phyloP scores from a whole-genome alignment of 1,140 invertebrate genomes.

The Belonocnema kinseyi region DNA sequence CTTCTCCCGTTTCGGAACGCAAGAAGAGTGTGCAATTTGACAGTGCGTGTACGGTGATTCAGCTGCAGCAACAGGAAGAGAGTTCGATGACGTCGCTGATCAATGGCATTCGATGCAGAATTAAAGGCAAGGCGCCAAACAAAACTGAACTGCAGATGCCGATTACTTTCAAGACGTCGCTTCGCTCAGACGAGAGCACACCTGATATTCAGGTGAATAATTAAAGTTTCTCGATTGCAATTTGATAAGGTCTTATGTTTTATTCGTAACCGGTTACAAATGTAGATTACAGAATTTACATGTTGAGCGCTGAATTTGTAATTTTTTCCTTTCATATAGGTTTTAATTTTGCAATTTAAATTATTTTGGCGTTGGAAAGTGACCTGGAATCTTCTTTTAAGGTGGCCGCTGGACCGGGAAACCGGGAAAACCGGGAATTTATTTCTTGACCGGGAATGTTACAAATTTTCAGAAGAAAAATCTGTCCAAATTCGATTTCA shows the following conservation, averaged over 20 bases:
- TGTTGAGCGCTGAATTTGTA: too few relatives aligned
- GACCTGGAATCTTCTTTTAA: too few relatives aligned
- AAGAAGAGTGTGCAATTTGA: slow-evolving; percentile 68
- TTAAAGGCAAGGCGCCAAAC: slow-evolving; percentile 48
- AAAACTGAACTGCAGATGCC: slow-evolving; percentile 38
- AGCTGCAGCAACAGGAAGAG: slow-evolving; percentile 34
- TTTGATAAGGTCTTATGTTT: neutral
- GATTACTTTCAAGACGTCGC: slow-evolving; percentile 15
- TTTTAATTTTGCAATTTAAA: too few relatives aligned
- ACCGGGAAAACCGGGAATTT: too few relatives aligned
- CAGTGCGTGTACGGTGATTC: slow-evolving; percentile 57
- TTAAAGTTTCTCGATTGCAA: slow-evolving; percentile 5
- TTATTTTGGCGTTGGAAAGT: too few relatives aligned
- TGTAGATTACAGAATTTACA: too few relatives aligned
- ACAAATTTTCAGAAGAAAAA: too few relatives aligned
- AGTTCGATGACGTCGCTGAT: slow-evolving; percentile 41
- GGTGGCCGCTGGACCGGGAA: too few relatives aligned
- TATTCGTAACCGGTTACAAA: neutral
- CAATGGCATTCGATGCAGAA: slow-evolving; percentile 38
- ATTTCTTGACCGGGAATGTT: too few relatives aligned
- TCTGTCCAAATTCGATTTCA: too few relatives aligned
- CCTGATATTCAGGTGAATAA: slow-evolving; percentile 45
- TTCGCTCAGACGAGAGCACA: slow-evolving; percentile 37
- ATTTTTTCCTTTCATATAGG: too few relatives aligned
- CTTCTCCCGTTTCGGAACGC: slow-evolving; percentile 43